Conservation (phyloP, 2,797 vertebrate species). For the Gephyroberyx darwinii region DNA sequence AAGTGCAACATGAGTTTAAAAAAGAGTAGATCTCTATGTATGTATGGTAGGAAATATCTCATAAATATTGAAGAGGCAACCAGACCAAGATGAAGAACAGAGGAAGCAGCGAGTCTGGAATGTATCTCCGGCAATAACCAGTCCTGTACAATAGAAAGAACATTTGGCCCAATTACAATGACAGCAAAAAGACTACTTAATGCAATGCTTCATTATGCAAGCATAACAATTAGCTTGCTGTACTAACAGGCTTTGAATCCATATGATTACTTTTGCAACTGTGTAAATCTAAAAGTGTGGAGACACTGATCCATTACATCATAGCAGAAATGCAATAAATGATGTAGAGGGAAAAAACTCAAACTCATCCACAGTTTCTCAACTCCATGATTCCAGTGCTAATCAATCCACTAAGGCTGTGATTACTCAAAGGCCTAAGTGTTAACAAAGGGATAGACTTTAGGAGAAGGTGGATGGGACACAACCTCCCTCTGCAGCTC, state of each 20-base stretch:
- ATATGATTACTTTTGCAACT: conserved; percentile 59
- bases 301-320: conserved; percentile 53
- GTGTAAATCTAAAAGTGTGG: conserved; percentile 46
- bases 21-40: not conserved
- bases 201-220: conserved; percentile 66
- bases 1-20: conserved; percentile 16
- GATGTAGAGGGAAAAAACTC: conserved; percentile 40
- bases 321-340: conserved; percentile 47
- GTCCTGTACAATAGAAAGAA: conserved; percentile 46
- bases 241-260: conserved; percentile 46
- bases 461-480: conserved; percentile 34
- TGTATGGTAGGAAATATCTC: conserved; percentile 16
- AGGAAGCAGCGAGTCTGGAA: conserved; percentile 26
- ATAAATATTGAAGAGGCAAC: conserved; percentile 41
- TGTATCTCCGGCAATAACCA: conserved; percentile 39
- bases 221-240: conserved; percentile 42
- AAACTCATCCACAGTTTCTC: conserved; percentile 40
- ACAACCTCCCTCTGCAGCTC: conserved; percentile 54
- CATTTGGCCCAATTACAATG: conserved; percentile 61
- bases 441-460: conserved; percentile 48
- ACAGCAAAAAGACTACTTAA: conserved; percentile 56
- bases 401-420: conserved; percentile 50
- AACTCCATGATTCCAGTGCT: conserved; percentile 31
- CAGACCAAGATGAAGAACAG: conserved; percentile 26
- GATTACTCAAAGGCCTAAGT: conserved; percentile 65